A percentile compares a stretch with the other conserved stretches of the same genome.
Conservation (phyloP, 2,797 vertebrate species). For the Scomberomorus guttatus region DNA sequence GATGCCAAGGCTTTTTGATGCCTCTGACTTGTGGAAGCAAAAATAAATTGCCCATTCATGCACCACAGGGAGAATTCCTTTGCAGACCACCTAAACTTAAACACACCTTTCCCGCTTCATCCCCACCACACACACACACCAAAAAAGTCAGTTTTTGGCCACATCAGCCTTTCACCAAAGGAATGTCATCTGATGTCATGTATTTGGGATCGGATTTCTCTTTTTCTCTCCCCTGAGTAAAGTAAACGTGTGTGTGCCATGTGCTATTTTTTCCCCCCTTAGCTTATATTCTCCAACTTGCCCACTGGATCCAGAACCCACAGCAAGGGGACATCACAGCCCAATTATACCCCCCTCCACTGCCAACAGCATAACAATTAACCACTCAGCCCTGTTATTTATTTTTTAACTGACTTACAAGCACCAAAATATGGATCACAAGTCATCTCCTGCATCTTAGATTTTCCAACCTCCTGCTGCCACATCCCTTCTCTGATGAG, state of each 20-base stretch:
- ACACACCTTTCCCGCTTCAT: constrained; percentile 60
- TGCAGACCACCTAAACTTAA: constrained; percentile 49
- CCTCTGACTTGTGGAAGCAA: constrained; percentile 53
- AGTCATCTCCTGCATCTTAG: constrained; percentile 21
- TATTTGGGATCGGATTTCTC: constrained; percentile 83
- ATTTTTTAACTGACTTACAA: background rate
- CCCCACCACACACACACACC: too few species aligned
- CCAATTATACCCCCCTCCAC: background rate
- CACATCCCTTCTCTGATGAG: constrained; percentile 1
- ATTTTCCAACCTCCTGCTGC: background rate
- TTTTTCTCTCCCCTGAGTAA: constrained; percentile 30
- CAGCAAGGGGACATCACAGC: constrained; percentile 24
- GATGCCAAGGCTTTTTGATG: constrained; percentile 41
- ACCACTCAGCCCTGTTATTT: constrained; percentile 25
- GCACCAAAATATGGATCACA: background rate
- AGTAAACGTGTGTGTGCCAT: constrained; percentile 27
- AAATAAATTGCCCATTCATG: constrained; percentile 62
- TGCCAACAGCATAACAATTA: constrained; percentile 44
- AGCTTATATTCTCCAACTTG: constrained; percentile 80
- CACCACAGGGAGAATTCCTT: constrained; percentile 57
- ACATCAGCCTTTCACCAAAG: constrained; percentile 82
- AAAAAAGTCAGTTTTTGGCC: constrained; percentile 64
- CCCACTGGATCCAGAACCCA: constrained; percentile 80
- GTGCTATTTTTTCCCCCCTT: constrained; percentile 2
- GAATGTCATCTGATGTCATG: constrained; percentile 85